Evolutionary conservation across 2,113 vertebrate genomes (phyloP).

Genomic region (Cathartes aura): DNA sequence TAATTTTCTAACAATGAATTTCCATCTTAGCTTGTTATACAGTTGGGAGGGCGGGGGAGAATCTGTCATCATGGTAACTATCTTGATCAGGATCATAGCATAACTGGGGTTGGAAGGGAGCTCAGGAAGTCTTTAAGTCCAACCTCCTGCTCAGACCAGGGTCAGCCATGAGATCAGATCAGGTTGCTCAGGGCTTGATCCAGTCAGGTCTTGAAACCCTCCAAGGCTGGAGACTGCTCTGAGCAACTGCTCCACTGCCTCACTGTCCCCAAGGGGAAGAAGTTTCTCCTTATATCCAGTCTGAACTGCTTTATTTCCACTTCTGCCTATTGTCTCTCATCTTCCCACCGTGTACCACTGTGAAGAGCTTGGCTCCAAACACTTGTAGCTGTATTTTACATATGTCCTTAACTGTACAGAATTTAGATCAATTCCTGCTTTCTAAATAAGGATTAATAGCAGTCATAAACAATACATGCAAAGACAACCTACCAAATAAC

Average conservation of each 20-base stretch:
- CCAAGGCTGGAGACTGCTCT: not conserved
- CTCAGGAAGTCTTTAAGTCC: not conserved
- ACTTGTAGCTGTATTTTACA: not conserved
- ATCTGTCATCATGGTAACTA: not conserved
- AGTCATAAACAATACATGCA: not conserved
- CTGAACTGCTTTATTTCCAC: not conserved
- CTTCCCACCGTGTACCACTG: accelerated
- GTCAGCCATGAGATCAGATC: not conserved
- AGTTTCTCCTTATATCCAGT: not conserved
- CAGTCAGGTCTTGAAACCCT: not conserved
- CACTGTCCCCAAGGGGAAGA: not conserved
- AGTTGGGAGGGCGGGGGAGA: accelerated
- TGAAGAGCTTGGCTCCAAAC: not conserved
- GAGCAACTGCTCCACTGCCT: not conserved
- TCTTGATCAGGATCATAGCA: too few species aligned
- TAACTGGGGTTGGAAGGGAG: not conserved
- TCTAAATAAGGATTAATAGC: not conserved
- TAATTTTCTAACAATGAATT: not conserved
- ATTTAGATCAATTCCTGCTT: not conserved
- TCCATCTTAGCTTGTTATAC: not conserved
- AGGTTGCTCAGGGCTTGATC: not conserved
- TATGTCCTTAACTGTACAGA: not conserved
- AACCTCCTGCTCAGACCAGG: not conserved
- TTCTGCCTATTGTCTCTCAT: not conserved
- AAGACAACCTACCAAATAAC: not conserved